Evolutionary conservation across 2,113 vertebrate genomes (phyloP).

Genomic region (Junco hyemalis): DNA sequence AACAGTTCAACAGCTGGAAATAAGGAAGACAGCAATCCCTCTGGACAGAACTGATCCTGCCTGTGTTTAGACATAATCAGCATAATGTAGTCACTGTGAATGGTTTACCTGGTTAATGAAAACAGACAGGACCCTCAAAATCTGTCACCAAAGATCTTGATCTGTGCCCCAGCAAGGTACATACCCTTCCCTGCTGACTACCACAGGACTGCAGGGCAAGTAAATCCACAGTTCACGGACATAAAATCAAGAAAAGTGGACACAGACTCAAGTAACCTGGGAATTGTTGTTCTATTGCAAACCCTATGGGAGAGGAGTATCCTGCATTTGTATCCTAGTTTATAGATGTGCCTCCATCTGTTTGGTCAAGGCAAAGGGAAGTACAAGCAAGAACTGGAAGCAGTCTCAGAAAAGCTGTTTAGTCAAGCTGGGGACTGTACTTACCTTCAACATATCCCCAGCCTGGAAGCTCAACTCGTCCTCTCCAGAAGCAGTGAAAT

Average conservation of each 20-base stretch:
- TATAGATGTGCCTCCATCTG: background rate
- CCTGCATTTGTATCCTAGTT: background rate
- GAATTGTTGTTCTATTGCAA: background rate
- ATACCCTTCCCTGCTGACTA: background rate
- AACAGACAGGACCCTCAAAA: background rate
- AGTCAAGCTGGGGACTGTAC: background rate
- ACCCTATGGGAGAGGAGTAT: background rate
- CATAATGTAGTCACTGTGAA: background rate
- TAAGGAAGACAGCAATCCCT: background rate
- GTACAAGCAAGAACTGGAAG: background rate
- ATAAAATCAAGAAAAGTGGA: background rate
- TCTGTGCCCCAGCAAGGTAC: background rate
- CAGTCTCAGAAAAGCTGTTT: background rate
- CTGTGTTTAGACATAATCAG: background rate
- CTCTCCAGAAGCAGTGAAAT: constrained; percentile 84
- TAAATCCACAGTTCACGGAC: background rate
- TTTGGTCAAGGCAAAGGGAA: background rate
- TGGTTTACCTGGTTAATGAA: background rate
- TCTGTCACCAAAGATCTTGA: background rate
- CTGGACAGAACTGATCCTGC: background rate
- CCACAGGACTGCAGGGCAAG: background rate
- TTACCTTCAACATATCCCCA: constrained; percentile 90
- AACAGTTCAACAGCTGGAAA: background rate
- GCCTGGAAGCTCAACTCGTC: constrained; percentile 93
- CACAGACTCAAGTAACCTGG: background rate